A percentile compares a stretch with the other conserved stretches of the same genome.
These are phyloP conservation scores for Clusia tigrina DNA, from an alignment of 2,888 invertebrate genomes.

Conservation along the genomic window DNA sequence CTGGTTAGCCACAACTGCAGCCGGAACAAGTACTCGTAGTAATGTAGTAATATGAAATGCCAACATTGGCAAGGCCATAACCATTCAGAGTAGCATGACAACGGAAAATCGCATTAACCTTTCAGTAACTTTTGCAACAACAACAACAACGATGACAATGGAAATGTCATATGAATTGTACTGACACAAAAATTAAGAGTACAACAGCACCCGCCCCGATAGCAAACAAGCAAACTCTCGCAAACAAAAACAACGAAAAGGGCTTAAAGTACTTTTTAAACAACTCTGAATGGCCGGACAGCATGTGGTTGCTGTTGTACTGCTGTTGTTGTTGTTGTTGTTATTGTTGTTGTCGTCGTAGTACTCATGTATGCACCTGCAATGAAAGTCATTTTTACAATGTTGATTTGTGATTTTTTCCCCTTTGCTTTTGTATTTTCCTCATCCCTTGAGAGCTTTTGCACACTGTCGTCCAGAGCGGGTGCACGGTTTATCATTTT, in stretches of 20 bases:
- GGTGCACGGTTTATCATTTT: slow-evolving; percentile 2
- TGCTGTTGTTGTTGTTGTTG: background rate
- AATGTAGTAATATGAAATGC: too few species aligned
- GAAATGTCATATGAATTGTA: background rate
- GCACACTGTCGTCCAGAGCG: too few species aligned
- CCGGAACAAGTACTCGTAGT: too few species aligned
- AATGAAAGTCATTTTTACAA: background rate
- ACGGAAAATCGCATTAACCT: background rate
- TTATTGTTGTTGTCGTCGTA: slow-evolving; percentile 11
- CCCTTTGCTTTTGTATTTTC: background rate
- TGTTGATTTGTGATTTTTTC: slow-evolving; percentile 2
- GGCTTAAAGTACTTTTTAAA: too few species aligned
- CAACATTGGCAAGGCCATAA: too few species aligned
- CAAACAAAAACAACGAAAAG: background rate
- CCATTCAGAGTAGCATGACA: too few species aligned
- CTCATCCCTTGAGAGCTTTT: background rate
- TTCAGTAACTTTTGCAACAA: too few species aligned
- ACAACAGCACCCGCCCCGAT: background rate
- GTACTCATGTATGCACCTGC: background rate
- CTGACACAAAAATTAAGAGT: background rate
- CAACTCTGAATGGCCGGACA: background rate
- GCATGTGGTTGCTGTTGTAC: slow-evolving; percentile 3
- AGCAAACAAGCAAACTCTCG: background rate
- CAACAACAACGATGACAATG: background rate
- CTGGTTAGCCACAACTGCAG: too few species aligned